Base-by-base conservation (phyloP, 2,797 vertebrate species). In the Sebastes flavidus region DNA sequence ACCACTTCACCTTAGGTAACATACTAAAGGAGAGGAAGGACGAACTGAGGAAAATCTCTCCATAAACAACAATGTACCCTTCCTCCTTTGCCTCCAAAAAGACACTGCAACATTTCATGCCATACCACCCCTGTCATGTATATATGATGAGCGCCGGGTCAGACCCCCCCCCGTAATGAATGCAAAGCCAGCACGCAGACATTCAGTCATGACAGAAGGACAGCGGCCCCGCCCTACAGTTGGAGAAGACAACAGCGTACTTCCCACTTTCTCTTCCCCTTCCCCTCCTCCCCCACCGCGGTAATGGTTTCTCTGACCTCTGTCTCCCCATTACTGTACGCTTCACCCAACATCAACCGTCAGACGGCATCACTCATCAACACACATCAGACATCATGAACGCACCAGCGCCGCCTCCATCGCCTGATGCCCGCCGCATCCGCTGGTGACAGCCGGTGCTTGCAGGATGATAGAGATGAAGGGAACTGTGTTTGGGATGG, bases 291-390 rank as follows among this genome's bases (percentile, higher is more conserved):
- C 85, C 81, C 85, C 81, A 77, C 95, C 88, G 94, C 85, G 94
- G 95, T 97, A 98, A 98, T 97, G 96, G 96, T 95, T 95, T 97
- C 94, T 97, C 81, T 92, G 92, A 95, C 95, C 95, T 94, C 90
- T 92, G 92, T 92, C 89, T 91, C 83, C 89, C 93, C 91, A 92
- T 95, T 93, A 92, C 94, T 90, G 91, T 91, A 94, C 76, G 89
- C 92, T 92, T 95, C 92, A 92, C 90, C 92, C 89, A 88, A 93
- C 91, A 93, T 92, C 94, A 94, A 76, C 89, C 78, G 85, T 92
- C 91, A 93, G 90, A 88, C 90, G 63, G 80, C 90, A 91, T 92
- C 91, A 92, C 90, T 94, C 93, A 95, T 94, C 91, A 88, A 76
- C 77, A 63, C 87, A 61, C 91, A 80, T 91, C 90, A 89, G 85